A percentile compares a stretch with the other conserved stretches of the same genome.
Evolutionary conservation across 2,888 invertebrate genomes (phyloP).

Genomic region (Agonopterix alstromeriana): DNA sequence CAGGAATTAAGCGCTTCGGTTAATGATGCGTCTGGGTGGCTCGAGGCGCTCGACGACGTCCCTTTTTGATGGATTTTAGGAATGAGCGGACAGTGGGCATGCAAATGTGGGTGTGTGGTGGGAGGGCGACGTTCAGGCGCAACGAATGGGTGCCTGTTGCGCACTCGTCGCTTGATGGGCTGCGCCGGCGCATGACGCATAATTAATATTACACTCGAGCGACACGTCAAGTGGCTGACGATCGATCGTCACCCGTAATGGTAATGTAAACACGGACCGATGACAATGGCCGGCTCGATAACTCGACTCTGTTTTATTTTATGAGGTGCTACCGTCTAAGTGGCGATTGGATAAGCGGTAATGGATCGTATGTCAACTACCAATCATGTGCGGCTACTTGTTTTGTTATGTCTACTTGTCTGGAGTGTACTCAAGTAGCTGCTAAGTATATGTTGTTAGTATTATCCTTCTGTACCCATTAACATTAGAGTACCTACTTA

Average conservation of each 20-base stretch:
- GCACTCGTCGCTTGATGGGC: constrained; percentile 52
- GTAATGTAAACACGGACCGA: constrained; percentile 63
- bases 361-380: constrained; percentile 19
- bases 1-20: constrained; percentile 65
- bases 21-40: constrained; percentile 67
- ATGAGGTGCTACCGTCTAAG: constrained; percentile 48
- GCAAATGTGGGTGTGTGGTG: constrained; percentile 69
- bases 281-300: constrained; percentile 54
- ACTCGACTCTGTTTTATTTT: constrained; percentile 50
- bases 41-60: constrained; percentile 49
- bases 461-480: too few species aligned
- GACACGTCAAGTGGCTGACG: constrained; percentile 60
- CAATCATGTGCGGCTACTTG: constrained; percentile 9
- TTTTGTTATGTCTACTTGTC: constrained; percentile 1
- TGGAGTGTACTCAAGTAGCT: not conserved
- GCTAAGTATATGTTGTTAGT: not conserved
- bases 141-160: constrained; percentile 67
- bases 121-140: constrained; percentile 63
- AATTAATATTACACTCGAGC: constrained; percentile 68
- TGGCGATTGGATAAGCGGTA: constrained; percentile 49
- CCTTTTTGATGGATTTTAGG: constrained; percentile 58
- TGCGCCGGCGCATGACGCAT: constrained; percentile 53
- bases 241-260: constrained; percentile 70
- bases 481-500: too few species aligned
- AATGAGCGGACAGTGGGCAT: constrained; percentile 54